phyloP scores from a whole-genome alignment of 2,797 vertebrate genomes.

The Emydoidea blandingii region DNA sequence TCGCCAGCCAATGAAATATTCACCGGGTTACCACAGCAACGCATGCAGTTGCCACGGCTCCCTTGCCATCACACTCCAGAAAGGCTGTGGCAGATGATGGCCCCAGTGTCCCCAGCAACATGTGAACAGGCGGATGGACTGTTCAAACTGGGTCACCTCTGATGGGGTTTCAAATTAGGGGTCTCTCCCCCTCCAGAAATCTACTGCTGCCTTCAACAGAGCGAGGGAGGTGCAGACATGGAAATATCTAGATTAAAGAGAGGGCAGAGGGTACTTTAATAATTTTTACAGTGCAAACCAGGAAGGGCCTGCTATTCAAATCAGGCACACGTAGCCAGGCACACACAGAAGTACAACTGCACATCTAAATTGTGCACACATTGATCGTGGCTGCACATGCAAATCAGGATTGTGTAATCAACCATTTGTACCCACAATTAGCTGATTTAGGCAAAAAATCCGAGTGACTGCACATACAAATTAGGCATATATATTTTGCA shows the following conservation, averaged over 20 bases:
- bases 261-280: neutral
- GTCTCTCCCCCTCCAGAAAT: neutral
- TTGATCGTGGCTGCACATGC: neutral
- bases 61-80: neutral
- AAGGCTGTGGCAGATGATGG: neutral
- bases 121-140: neutral
- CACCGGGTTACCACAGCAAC: neutral
- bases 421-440: neutral
- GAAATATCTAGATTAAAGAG: neutral
- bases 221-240: neutral
- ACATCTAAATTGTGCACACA: neutral
- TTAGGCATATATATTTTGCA: neutral
- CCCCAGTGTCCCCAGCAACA: neutral
- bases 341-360: neutral
- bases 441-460: neutral
- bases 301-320: neutral
- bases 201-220: neutral
- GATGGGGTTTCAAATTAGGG: neutral
- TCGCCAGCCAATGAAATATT: neutral
- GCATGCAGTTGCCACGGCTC: neutral
- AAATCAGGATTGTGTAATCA: neutral
- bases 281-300: neutral
- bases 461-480: neutral
- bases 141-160: neutral
- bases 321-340: neutral